Base-by-base conservation (phyloP, 1,140 invertebrate species). In the Elymnias hypermnestra region DNA sequence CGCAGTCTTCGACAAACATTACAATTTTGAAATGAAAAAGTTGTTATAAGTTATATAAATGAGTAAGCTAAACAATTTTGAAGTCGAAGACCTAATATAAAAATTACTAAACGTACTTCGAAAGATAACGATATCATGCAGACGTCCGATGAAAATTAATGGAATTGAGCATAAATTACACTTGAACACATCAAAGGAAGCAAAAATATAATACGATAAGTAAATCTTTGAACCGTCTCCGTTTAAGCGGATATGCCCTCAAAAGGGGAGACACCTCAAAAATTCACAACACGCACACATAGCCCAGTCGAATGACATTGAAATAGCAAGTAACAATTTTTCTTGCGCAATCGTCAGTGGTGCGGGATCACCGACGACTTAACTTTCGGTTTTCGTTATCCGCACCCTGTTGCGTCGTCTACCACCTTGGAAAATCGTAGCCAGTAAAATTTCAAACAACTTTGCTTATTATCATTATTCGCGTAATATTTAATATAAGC, bases 161-260 rank as follows among this genome's bases (percentile, higher is more conserved):
- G 55, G 42, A 44, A 66, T 68, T 78, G 78, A 79, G 75, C 73
- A 77, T 63, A 70, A 62, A 59, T 75, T 70, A 63, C 57, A 61
- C 58, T 72, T 76, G 78, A 83, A 79, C 75, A 83, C 78, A 83
- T 76, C 57, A 62, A 75, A 71, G 78, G 73, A 78, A 78, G 73
- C 72, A 60, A 76, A n/a, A 71, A 57, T 70, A 72, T 57, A 62
- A 52, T 29, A 53, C 41, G 47, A 63, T 57, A 39, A 55, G 52
- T 54, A 37, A 63, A 65, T 51, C 40, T 57, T 53, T 46, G 51
- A 72, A 68, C 60, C 63, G 60, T 57, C 56, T 63, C 37, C 38
- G 31, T 26, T 13, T n/a, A 5, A 18, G 26, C 3, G 3, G 5
- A 36, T 35, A 2, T 14, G 13, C 7, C 1, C 29, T 33, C 3